phyloP scores from a whole-genome alignment of 1,140 invertebrate species.

The Diabrotica virgifera region DNA sequence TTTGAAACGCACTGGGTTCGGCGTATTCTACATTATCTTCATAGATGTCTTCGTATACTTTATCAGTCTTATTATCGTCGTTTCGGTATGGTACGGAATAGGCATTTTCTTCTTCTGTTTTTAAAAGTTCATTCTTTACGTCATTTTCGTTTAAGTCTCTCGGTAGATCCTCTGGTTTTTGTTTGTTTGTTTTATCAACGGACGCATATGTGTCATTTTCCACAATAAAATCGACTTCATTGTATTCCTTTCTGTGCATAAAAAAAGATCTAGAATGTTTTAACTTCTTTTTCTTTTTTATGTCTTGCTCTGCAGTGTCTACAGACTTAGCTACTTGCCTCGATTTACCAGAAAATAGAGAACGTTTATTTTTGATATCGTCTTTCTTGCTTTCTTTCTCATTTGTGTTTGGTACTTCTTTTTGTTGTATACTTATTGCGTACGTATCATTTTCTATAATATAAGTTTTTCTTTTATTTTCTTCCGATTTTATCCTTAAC shows the following conservation, averaged over 20 bases:
- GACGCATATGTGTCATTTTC: not conserved
- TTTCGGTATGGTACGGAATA: not conserved
- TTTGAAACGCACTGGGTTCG: not conserved
- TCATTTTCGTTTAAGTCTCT: conserved; percentile 16
- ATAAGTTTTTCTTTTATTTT: not conserved
- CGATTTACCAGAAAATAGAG: no score
- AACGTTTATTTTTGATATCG: not conserved
- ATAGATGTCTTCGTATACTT: not conserved
- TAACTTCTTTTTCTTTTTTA: no score
- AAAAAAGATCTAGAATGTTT: no score
- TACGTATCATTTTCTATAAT: conserved; percentile 7
- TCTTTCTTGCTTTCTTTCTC: not conserved
- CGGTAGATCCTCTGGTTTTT: not conserved
- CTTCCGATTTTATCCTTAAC: not conserved
- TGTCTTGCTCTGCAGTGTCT: no score
- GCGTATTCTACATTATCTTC: conserved; percentile 5
- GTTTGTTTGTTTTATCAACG: not conserved
- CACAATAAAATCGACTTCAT: not conserved
- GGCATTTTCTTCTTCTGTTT: conserved; percentile 11
- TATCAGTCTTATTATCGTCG: conserved; percentile 3
- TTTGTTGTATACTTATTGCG: not conserved
- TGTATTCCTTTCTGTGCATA: not conserved
- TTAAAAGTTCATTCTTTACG: not conserved
- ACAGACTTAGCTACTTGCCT: no score
- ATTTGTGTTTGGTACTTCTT: not conserved